Conservation (phyloP, 1,140 invertebrate genomes). For the Pseudomyrmex flavicornis region DNA sequence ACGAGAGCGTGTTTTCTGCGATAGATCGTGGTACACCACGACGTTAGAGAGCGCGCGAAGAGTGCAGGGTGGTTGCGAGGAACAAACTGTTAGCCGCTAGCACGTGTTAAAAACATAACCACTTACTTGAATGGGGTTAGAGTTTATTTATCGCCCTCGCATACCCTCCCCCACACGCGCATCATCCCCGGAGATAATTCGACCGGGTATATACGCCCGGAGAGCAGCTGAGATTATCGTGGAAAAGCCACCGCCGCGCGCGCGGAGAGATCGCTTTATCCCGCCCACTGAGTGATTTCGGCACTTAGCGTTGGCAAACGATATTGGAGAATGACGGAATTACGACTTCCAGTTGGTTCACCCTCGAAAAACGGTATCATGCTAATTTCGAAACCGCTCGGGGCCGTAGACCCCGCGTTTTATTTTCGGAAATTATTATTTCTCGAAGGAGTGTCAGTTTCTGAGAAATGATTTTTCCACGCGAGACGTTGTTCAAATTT, state of each 20-base stretch:
- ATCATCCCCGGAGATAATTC: constrained; percentile 57
- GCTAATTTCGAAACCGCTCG: constrained; percentile 33
- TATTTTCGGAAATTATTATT: constrained; percentile 45
- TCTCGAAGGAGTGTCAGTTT: background rate
- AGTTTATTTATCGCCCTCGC: constrained; percentile 78
- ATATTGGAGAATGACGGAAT: constrained; percentile 62
- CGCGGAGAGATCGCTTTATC: constrained; percentile 35
- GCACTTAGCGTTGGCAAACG: constrained; percentile 25
- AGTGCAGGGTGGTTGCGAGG: constrained; percentile 18
- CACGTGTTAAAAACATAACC: constrained; percentile 82
- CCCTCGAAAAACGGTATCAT: constrained; percentile 5
- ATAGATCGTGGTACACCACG: constrained; percentile 48
- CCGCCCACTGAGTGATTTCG: constrained; percentile 64
- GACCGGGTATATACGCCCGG: constrained; percentile 15
- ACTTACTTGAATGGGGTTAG: constrained; percentile 79
- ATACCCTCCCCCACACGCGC: constrained; percentile 9
- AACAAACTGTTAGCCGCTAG: constrained; percentile 75
- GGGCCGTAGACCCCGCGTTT: constrained; percentile 21
- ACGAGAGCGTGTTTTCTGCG: constrained; percentile 59
- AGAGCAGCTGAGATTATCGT: constrained; percentile 47
- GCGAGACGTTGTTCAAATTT: background rate
- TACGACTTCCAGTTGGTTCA: constrained; percentile 45
- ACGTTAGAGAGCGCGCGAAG: constrained; percentile 27
- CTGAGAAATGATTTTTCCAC: background rate
- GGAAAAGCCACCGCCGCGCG: constrained; percentile 34